Percentiles rank a stretch among this genome's conserved stretches.
These are phyloP conservation scores for Drosophila nigricruria DNA, from an alignment of 2,888 invertebrate species.

Conservation along the genomic window DNA sequence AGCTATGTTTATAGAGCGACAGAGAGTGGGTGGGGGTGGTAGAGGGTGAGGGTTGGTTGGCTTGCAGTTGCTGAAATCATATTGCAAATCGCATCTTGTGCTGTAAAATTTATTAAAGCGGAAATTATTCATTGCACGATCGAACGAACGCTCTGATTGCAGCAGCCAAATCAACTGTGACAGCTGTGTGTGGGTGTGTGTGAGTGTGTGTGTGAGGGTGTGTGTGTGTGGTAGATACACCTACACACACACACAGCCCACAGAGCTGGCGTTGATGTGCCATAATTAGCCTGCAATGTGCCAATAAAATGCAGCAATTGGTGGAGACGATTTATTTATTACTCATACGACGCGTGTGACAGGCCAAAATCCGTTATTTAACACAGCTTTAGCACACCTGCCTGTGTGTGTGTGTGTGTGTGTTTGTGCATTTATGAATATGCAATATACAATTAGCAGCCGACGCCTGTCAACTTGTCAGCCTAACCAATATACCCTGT, in stretches of 20 bases:
- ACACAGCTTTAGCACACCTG: slow-evolving; percentile 3
- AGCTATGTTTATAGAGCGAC: slow-evolving; percentile 8
- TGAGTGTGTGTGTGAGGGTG: not conserved
- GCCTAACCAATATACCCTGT: not conserved
- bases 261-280: slow-evolving; percentile 61
- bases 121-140: slow-evolving; percentile 82
- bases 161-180: slow-evolving; percentile 13
- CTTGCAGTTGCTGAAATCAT: slow-evolving; percentile 46
- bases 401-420: not conserved
- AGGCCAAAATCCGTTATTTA: slow-evolving; percentile 3
- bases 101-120: slow-evolving; percentile 79
- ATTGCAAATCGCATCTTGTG: slow-evolving; percentile 73
- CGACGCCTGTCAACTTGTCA: not conserved
- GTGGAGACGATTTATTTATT: slow-evolving; percentile 44
- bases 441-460: slow-evolving; percentile 23
- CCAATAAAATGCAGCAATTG: slow-evolving; percentile 47
- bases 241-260: slow-evolving; percentile 20
- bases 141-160: slow-evolving; percentile 78
- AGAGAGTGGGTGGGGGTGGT: not conserved
- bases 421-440: slow-evolving; percentile 18
- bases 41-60: not conserved
- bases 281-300: slow-evolving; percentile 65
- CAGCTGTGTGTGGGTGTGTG: slow-evolving; percentile 8
- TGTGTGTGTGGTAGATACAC: not conserved
- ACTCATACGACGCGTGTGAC: slow-evolving; percentile 50